Base-by-base conservation (phyloP, 2,113 vertebrate genomes). In the Mesocricetus auratus region DNA sequence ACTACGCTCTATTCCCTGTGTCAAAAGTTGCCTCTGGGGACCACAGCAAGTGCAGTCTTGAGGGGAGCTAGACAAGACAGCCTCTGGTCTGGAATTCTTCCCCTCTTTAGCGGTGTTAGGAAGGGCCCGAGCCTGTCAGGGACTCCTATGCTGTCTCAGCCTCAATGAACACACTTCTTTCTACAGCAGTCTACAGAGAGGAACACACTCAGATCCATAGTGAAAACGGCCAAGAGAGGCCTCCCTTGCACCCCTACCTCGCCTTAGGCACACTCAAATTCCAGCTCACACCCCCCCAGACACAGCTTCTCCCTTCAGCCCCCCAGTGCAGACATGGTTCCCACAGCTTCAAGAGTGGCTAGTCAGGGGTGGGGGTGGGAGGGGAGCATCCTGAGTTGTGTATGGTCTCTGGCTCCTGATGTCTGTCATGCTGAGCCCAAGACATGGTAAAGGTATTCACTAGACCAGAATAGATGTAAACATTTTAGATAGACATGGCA, bases 321-420 rank as follows among this genome's bases (percentile, higher is more conserved):
- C 26, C 36, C 29, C 29, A 47, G 5, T 12, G 64, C 83, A 86
- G 62, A 47, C 31, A 8, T 17, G 83, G 62, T 33, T 66, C 29
- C 3, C 29, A 42, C 21, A 62, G 56, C 3, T n/a, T 83, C 81
- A 2, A 17, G 3, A 13, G 10, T 60, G 24, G 26, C 82, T 64
- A 47, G 29, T 66, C 56, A 60, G 17, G 2, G 8, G 2, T n/a
- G 8, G 3, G n/a, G n/a, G n/a, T n/a, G 17, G 2, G 8, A 1
- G 24, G n/a, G 56, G 13, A 1, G 7, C 16, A 33, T 31, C 29
- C 39, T 66, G 42, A 66, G 29, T 42, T 86, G 39, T 22, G 29
- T 66, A 39, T 86, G 60, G 82, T 13, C 82, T 64, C 60, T 26
- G 60, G 29, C 33, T 86, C 60, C 16, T 86, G 60, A 26, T 62